Evolutionary conservation across 2,888 invertebrate species (phyloP), one percentile per base, ranked within the genome.

Genomic region (Chouioia cunea): DNA sequence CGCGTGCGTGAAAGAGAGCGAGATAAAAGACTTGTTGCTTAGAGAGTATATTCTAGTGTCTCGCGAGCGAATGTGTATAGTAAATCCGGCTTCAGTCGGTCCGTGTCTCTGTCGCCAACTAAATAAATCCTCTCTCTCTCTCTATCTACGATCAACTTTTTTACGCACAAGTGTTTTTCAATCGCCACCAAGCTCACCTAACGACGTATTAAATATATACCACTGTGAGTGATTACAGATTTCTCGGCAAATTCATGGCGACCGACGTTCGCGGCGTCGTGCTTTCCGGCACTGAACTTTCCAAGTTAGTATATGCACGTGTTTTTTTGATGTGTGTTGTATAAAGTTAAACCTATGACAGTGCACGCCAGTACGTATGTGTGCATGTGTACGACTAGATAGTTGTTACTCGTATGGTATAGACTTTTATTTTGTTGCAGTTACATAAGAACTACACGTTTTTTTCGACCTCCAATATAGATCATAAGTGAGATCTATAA

Each of bases 271-370:
- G 82, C 66, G 83, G 82, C 63, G 73, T 81, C 68, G 77, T 84
- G 56, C 77, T 93, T 77, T 93, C 92, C 60, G 93, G 93, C 80
- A 91, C 89, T 2, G 87, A 89, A 83, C 86, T 92, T 71, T 90
- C 93, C 72, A 89, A 89, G 93, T 93, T 89, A 88, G 86, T 86
- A 77, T 72, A 36, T 16, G 14, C 8, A 50, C 23, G 1, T 27
- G 14, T 16, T 10, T 46, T 46, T 18, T 8, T 22, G 22, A n/a
- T 6, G 15, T 15, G 4, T 2, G 6, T 47, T 27, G 23, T 23
- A 48, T 57, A 36, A 36, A 1, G 23, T 36, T 52, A 52, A 14
- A 1, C n/a, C n/a, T n/a, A n/a, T n/a, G n/a, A 43, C 46, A n/a
- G n/a, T n/a, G n/a, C n/a, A n/a, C n/a, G n/a, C n/a, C n/a, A n/a